Evolutionary conservation across 2,113 vertebrate genomes (phyloP).

Genomic region (Lathamus discolor): DNA sequence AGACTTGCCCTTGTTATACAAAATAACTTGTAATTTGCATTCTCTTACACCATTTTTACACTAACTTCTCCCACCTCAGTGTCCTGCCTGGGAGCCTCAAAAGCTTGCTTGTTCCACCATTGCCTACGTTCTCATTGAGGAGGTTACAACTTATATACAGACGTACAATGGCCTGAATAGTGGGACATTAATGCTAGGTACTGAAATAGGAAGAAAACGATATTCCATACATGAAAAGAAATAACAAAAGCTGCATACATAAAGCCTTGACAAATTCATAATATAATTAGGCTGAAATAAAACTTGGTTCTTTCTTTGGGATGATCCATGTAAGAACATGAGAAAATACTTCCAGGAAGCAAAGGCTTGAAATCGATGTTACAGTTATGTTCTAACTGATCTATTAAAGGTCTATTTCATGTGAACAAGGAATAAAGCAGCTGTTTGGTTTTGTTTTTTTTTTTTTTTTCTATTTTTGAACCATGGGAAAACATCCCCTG

Average conservation of each 20-base stretch:
- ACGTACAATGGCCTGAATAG: not conserved
- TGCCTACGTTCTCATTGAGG: not conserved
- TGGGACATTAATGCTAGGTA: accelerated
- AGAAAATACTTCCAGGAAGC: not conserved
- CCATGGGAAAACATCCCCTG: not conserved
- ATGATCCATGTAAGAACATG: not conserved
- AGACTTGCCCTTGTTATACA: not conserved
- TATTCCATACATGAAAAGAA: not conserved
- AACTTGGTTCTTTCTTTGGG: not conserved
- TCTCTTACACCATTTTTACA: not conserved
- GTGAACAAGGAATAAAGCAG: not conserved
- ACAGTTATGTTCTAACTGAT: not conserved
- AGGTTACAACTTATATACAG: not conserved
- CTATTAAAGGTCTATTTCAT: not conserved
- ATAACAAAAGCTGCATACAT: not conserved
- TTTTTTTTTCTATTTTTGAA: not conserved
- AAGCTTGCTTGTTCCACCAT: not conserved
- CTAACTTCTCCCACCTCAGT: not conserved
- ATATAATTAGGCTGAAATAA: not conserved
- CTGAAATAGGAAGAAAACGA: not conserved
- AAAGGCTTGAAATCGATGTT: not conserved
- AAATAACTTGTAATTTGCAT: not conserved
- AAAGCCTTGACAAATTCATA: not conserved
- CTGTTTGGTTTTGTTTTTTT: not conserved
- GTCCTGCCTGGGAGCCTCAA: not conserved